Base-by-base conservation (phyloP, 2,113 vertebrate genomes). In the Zootoca vivipara region DNA sequence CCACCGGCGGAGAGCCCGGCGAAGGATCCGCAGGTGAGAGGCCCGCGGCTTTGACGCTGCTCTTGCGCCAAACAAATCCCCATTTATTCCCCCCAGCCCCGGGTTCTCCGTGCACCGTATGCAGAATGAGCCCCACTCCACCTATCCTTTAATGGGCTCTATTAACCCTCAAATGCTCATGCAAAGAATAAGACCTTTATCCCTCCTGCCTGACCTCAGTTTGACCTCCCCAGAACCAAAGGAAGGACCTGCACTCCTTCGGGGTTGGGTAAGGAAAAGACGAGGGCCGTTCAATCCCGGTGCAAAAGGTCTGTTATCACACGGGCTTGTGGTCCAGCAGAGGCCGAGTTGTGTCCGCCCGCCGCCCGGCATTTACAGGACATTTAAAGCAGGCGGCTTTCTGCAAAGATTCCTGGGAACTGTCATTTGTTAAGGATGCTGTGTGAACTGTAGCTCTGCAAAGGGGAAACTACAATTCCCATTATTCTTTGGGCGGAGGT, bases 1-100 rank as follows among this genome's bases (percentile, higher is more conserved):
- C 86, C 98, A 98, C 58, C 96, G 96, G 26, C 96, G 97, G 7
- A 95, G 96, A 7, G 95, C 97, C 0, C 94, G 97, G 78, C 93
- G 97, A 4, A 95, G 97, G 6, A 94, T 95, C 77, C 97, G 97
- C 77, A 96, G 96, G 90, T 96, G n/a, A 56, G 93, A 0, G 0
- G 75, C 20, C 5, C 33, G 42, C 8, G 2, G 38, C 58, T 56
- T 3, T 5, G 52, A 4, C 3, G 13, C 28, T 12, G 2, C 56
- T 4, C 4, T 22, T n/a, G 38, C 81, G 16, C 65, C 77, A 5
- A 35, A 67, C 38, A 16, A 52, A 77, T 69, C 79, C 10, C 38
- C 16, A 8, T 24, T 78, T 26, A 84, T 84, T 42, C 62, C 28
- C n/a, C 13, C 3, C 56, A n/a, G n/a, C 79, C 2, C 1, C 24